These are phyloP conservation scores for Melanotaenia maccullochi DNA, from an alignment of 2,797 vertebrate species.

Conservation along the genomic window DNA sequence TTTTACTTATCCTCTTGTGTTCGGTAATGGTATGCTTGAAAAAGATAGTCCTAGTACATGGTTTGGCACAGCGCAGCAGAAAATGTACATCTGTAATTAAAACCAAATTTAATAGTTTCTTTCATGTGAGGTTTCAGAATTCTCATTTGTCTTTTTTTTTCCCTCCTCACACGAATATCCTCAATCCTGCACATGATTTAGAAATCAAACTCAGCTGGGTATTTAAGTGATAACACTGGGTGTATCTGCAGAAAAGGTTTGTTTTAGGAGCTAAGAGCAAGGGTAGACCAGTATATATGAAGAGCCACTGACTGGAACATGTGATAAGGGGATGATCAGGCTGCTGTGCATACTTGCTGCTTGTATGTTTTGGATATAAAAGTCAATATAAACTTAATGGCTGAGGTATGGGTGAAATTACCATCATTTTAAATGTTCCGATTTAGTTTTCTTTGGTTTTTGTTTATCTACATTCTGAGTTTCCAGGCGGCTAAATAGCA, in stretches of 20 bases:
- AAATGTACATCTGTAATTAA: background rate
- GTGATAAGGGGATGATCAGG: too few species aligned
- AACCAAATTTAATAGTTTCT: background rate
- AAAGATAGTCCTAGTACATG: too few species aligned
- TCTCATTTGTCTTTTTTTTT: background rate
- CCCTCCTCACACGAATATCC: background rate
- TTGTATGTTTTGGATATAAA: background rate
- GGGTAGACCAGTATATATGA: too few species aligned
- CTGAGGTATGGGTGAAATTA: background rate
- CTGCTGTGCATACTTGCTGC: too few species aligned
- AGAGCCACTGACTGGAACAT: too few species aligned
- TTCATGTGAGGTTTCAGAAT: background rate
- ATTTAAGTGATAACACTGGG: too few species aligned
- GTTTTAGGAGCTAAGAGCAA: too few species aligned
- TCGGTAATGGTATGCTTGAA: too few species aligned
- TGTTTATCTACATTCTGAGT: conserved; percentile 41
- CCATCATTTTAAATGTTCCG: conserved; percentile 19
- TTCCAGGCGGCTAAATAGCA: conserved; percentile 89
- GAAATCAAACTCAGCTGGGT: too few species aligned
- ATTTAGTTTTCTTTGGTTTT: conserved; percentile 55
- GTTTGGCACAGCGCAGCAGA: too few species aligned
- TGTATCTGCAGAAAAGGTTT: too few species aligned
- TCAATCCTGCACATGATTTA: too few species aligned
- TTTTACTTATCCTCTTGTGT: background rate
- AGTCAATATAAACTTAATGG: background rate